Conservation (phyloP, 2,888 invertebrate genomes). For the Arge pagana region DNA sequence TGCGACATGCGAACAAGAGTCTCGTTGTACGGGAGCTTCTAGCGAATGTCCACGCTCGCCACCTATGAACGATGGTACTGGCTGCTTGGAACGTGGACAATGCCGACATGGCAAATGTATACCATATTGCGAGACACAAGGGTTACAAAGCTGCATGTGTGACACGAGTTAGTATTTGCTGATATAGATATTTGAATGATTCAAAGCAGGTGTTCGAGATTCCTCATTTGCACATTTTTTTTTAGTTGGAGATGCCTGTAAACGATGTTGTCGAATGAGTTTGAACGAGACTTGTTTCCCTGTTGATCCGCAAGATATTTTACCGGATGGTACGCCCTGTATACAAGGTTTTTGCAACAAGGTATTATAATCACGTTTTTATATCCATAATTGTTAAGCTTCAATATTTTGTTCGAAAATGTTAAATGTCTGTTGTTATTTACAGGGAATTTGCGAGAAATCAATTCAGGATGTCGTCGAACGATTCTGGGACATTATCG, state of each 20-base stretch:
- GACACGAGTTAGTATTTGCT: constrained; percentile 74
- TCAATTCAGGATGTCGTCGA: constrained; percentile 94
- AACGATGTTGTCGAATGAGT: constrained; percentile 89
- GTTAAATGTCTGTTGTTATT: constrained; percentile 22
- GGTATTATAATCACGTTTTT: constrained; percentile 58
- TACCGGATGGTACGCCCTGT: constrained; percentile 93
- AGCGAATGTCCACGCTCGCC: constrained; percentile 86
- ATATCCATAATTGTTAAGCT: background rate
- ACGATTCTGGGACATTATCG: constrained; percentile 96
- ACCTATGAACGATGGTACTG: constrained; percentile 83
- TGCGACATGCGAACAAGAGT: constrained; percentile 91
- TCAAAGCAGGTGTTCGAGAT: background rate
- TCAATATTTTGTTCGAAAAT: constrained; percentile 3
- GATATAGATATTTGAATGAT: background rate
- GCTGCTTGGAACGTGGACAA: constrained; percentile 89
- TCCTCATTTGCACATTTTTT: constrained; percentile 33
- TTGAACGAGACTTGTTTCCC: constrained; percentile 91
- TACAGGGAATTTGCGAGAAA: constrained; percentile 90
- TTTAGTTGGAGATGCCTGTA: constrained; percentile 90
- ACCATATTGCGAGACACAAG: constrained; percentile 93
- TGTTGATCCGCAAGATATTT: constrained; percentile 83
- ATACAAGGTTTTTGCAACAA: constrained; percentile 96
- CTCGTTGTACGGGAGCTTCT: constrained; percentile 81
- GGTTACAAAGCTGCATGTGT: constrained; percentile 94
- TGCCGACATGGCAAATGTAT: constrained; percentile 90